Conservation (phyloP, 2,797 vertebrate species). For the Channallabes apus region DNA sequence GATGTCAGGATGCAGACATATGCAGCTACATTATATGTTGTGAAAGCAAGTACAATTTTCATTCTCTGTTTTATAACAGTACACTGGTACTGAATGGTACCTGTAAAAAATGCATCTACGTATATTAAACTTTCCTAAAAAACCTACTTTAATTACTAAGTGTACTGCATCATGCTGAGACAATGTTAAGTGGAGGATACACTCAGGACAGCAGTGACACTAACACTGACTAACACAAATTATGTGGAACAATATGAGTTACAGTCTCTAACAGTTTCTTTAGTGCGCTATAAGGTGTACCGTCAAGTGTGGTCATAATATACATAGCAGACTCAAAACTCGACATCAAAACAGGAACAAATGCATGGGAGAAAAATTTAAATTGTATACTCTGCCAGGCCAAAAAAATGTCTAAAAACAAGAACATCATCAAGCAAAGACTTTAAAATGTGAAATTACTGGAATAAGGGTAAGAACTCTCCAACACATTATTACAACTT, state of each 20-base stretch:
- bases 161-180: not conserved
- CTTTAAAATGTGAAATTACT: no score
- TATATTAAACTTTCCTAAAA: not conserved
- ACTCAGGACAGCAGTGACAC: not conserved
- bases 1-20: conserved; percentile 1
- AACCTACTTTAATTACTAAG: not conserved
- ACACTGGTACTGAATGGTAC: not conserved
- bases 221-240: not conserved
- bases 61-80: not conserved
- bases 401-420: no score
- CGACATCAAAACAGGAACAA: not conserved
- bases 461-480: no score
- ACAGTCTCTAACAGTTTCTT: not conserved
- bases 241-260: not conserved
- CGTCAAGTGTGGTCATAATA: not conserved
- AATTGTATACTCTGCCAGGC: no score
- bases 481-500: no score
- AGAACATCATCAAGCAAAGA: no score
- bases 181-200: not conserved
- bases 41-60: not conserved
- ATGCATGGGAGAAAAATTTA: not conserved
- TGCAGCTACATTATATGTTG: not conserved
- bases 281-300: not conserved
- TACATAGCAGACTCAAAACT: not conserved
- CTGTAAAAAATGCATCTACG: not conserved